phyloP scores from a whole-genome alignment of 1,140 invertebrate species.

The Uloborus diversus region DNA sequence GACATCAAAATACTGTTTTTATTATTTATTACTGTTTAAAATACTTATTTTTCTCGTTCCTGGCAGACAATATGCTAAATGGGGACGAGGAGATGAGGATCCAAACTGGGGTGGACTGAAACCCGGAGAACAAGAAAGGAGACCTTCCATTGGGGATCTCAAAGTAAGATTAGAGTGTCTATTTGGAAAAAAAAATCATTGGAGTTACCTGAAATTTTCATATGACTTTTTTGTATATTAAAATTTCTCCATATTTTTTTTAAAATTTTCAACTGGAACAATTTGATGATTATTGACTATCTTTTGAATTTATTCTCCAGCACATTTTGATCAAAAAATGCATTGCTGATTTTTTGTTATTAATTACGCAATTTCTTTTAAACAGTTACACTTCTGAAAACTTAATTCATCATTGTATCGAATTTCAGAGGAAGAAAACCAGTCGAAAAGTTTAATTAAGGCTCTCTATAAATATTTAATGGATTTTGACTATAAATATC shows the following conservation, averaged over 20 bases:
- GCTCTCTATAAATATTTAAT: no score
- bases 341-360: no score
- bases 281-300: background rate
- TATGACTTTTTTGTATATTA: no score
- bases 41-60: background rate
- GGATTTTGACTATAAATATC: no score
- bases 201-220: no score
- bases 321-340: background rate
- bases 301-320: background rate
- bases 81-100: slow-evolving; percentile 79
- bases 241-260: no score
- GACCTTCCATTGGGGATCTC: slow-evolving; percentile 61
- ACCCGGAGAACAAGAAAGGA: slow-evolving; percentile 82
- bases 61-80: slow-evolving; percentile 87
- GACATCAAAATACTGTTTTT: background rate
- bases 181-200: background rate
- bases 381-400: no score
- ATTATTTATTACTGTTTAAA: background rate
- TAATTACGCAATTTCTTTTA: no score
- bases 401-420: no score
- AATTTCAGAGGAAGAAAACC: no score
- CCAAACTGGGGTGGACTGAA: slow-evolving; percentile 79
- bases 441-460: no score
- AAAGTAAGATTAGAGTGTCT: slow-evolving; percentile 42
- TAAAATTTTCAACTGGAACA: background rate